phyloP scores from a whole-genome alignment of 2,888 invertebrate genomes.

The Pterobdella sp. region DNA sequence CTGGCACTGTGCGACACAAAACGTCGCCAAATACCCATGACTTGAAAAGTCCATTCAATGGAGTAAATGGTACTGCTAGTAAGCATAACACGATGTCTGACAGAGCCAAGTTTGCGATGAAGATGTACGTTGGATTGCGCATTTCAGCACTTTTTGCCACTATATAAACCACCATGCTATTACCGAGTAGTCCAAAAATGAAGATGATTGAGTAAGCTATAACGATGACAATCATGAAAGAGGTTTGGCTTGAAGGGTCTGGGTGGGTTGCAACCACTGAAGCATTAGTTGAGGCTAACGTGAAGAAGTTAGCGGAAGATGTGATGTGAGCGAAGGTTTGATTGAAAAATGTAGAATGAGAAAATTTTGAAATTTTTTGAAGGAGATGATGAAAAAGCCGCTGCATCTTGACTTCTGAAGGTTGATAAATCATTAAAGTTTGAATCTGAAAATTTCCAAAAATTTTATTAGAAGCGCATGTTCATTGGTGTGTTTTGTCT shows the following conservation, averaged over 20 bases:
- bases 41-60: constrained; percentile 79
- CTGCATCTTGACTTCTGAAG: too few species aligned
- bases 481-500: too few species aligned
- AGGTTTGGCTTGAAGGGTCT: background rate
- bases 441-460: too few species aligned
- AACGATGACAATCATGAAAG: constrained; percentile 20
- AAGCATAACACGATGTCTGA: constrained; percentile 87
- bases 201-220: constrained; percentile 67
- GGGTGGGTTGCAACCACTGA: background rate
- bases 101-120: constrained; percentile 89
- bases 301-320: too few species aligned
- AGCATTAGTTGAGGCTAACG: too few species aligned
- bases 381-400: too few species aligned
- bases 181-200: constrained; percentile 62
- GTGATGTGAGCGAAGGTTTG: too few species aligned
- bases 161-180: constrained; percentile 78
- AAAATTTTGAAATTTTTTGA: too few species aligned
- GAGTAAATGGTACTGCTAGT: constrained; percentile 91
- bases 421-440: too few species aligned
- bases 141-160: constrained; percentile 75
- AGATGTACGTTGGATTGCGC: constrained; percentile 95
- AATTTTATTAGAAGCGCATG: too few species aligned
- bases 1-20: constrained; percentile 84
- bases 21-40: constrained; percentile 86
- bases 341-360: too few species aligned